Conservation (phyloP, 1,140 invertebrate genomes). For the Dinoponera quadriceps region DNA sequence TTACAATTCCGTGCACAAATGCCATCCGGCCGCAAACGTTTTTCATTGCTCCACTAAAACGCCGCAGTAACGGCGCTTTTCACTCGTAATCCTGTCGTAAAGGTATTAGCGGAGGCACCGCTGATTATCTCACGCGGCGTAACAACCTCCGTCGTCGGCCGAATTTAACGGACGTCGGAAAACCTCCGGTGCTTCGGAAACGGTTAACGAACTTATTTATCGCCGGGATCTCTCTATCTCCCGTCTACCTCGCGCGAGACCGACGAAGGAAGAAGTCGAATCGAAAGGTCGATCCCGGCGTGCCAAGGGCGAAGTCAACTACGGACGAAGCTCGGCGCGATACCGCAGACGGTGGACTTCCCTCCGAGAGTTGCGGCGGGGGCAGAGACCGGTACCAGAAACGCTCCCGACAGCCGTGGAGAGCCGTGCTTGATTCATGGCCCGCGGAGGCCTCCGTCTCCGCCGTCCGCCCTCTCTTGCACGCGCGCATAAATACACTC, state of each 20-base stretch:
- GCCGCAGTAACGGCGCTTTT: constrained; percentile 46
- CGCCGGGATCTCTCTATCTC: not conserved
- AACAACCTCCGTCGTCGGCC: not conserved
- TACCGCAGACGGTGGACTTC: constrained; percentile 50
- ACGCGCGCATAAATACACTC: constrained; percentile 37
- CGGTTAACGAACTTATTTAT: not conserved
- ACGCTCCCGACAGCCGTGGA: constrained; percentile 56
- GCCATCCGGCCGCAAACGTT: constrained; percentile 42
- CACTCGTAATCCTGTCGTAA: constrained; percentile 40
- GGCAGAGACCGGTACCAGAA: constrained; percentile 34
- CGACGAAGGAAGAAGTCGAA: not conserved
- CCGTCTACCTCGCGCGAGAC: too few species aligned
- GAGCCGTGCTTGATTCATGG: constrained; percentile 67
- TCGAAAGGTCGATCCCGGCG: constrained; percentile 10
- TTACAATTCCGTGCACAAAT: constrained; percentile 64
- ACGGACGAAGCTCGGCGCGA: not conserved
- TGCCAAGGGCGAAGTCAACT: constrained; percentile 9
- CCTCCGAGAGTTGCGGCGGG: constrained; percentile 31
- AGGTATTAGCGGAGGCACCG: constrained; percentile 4
- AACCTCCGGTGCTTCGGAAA: not conserved
- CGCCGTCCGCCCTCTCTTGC: constrained; percentile 7
- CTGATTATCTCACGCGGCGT: constrained; percentile 7
- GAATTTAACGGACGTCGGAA: not conserved
- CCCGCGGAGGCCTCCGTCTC: constrained; percentile 47
- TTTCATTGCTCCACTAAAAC: constrained; percentile 8